Evolutionary conservation across 2,113 vertebrate genomes (phyloP), one percentile per base, ranked within the genome.

Genomic region (Lampris megalopsis): DNA sequence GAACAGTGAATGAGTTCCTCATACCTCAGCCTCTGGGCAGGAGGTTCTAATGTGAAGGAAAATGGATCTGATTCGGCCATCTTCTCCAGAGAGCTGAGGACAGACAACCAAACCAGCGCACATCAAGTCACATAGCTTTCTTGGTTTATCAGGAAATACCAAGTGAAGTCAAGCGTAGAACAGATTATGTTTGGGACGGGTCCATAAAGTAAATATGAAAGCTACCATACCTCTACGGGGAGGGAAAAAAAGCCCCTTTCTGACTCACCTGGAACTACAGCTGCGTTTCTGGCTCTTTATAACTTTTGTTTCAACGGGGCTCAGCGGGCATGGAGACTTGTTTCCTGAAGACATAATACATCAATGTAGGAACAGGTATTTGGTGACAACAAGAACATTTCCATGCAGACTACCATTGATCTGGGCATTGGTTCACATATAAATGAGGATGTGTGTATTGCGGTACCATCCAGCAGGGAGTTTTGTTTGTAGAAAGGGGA

Each of bases 401-500:
- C 4, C 48, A 24, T n/a, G 37, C 9, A 45, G 9, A 48, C 40
- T 6, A n/a, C n/a, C 35, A 36, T 9, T 36, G 37, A 9, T 7
- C 5, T 65, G 61, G 54, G 24, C 58, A 59, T 38, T 64, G 0
- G 24, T 8, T 53, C 6, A 38, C 60, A 2, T 2, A 48, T 2
- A 43, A 3, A n/a, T 5, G 37, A 6, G 10, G 36, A 57, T 24
- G 2, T 50, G 9, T 0, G 36, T 10, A 3, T 24, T n/a, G 24
- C 2, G 35, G 4, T 91, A 97, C 96, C 96, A 63, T 94, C 92
- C 60, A 81, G 88, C 13, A 88, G 69, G 43, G 90, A 7, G 71
- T 86, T 93, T 5, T 92, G 94, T 83, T 93, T 96, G 78, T 91
- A 75, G 75, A 90, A 80, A 3, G 92, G 92, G 0, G 93, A 89